Evolutionary conservation across 2,888 invertebrate genomes (phyloP).

Genomic region (Eueremaeus valkanovi): DNA sequence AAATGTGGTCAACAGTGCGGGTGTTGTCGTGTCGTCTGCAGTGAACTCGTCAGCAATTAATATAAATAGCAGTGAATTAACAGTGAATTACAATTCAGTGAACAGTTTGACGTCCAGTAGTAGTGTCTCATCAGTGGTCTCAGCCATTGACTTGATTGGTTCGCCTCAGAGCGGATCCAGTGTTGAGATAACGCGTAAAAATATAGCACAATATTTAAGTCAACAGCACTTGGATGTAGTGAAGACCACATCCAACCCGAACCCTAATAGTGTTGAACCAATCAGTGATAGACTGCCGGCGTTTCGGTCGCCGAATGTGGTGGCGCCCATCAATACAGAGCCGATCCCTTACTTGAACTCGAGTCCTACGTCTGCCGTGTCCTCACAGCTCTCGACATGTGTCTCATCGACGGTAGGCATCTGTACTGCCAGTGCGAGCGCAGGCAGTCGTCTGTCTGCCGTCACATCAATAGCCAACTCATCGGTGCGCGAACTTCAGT

Average conservation of each 20-base stretch:
- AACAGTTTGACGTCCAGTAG: constrained; percentile 16
- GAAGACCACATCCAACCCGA: neutral
- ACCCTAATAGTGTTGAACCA: neutral
- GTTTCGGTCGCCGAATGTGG: constrained; percentile 62
- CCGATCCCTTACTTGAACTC: constrained; percentile 54
- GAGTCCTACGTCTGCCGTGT: neutral
- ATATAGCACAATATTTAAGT: constrained; percentile 51
- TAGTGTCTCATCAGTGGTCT: constrained; percentile 28
- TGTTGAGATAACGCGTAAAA: constrained; percentile 52
- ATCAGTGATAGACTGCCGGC: constrained; percentile 39
- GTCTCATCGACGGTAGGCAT: constrained; percentile 45
- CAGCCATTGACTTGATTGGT: constrained; percentile 12
- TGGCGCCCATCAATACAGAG: constrained; percentile 65
- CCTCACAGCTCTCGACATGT: constrained; percentile 1
- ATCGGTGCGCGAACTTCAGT: constrained; percentile 55
- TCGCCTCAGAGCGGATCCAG: constrained; percentile 49
- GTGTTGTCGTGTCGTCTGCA: neutral
- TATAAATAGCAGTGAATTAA: constrained; percentile 42
- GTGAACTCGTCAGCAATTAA: constrained; percentile 26
- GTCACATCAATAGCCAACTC: constrained; percentile 48
- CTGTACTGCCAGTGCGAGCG: constrained; percentile 37
- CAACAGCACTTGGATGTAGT: constrained; percentile 49
- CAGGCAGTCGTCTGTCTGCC: constrained; percentile 39
- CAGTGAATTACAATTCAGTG: constrained; percentile 20
- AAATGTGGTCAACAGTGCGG: neutral